These are phyloP conservation scores for Megaceryle torquata DNA, from an alignment of 2,113 vertebrate genomes.

Conservation along the genomic window DNA sequence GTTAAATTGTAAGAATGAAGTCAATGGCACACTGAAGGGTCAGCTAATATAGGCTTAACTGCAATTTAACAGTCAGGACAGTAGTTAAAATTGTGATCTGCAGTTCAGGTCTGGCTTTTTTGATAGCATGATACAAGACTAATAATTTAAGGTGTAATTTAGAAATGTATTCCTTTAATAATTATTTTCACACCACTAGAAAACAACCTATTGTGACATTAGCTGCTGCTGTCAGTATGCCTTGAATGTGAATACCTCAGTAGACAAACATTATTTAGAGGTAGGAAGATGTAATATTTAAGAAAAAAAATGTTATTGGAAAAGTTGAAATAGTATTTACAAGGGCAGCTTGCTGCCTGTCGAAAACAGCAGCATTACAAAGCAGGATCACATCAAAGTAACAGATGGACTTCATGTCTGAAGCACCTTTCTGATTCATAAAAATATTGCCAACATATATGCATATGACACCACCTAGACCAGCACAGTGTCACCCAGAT, in stretches of 20 bases:
- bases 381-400: not conserved
- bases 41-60: not conserved
- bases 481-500: not conserved
- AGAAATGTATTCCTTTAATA: constrained; percentile 27
- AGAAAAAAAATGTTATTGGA: not conserved
- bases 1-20: not conserved
- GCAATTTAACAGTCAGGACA: not conserved
- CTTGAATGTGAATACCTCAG: not conserved
- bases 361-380: accelerated
- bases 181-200: constrained; percentile 41
- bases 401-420: not conserved
- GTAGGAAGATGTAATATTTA: not conserved
- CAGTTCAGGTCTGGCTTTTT: constrained; percentile 4
- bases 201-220: constrained; percentile 8
- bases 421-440: not conserved
- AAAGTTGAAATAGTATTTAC: not conserved
- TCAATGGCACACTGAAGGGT: not conserved
- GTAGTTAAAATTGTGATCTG: constrained; percentile 33
- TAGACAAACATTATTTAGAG: not conserved
- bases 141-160: constrained; percentile 47
- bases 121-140: not conserved
- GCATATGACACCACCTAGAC: not conserved
- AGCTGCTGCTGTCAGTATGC: constrained; percentile 4
- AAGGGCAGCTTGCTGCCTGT: not conserved
- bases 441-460: not conserved